Conservation (phyloP, 2,113 vertebrate genomes). For the Machaerirhynchus nigripectus region DNA sequence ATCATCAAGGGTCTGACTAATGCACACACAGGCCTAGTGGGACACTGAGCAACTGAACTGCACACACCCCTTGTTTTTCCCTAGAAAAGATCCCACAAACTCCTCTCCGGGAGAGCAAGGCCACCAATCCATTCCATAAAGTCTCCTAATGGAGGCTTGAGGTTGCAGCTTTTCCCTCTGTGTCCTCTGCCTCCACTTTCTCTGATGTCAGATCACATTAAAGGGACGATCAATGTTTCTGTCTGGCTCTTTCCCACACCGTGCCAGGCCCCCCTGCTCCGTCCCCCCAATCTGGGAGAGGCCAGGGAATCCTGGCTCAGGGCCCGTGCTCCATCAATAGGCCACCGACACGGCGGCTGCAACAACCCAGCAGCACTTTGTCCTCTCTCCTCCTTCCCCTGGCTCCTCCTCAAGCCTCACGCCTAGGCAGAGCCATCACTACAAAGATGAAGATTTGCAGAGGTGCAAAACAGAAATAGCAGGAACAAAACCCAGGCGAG, state of each 20-base stretch:
- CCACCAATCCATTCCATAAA: background rate
- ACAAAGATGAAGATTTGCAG: slow-evolving; percentile 1
- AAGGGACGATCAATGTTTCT: slow-evolving; percentile 62
- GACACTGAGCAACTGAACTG: background rate
- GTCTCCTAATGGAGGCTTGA: slow-evolving; percentile 6
- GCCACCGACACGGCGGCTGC: background rate
- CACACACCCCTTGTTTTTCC: background rate
- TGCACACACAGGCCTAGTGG: background rate
- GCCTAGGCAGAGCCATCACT: background rate
- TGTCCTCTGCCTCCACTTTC: slow-evolving; percentile 48
- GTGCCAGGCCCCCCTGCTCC: background rate
- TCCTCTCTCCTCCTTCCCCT: background rate
- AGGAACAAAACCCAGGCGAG: background rate
- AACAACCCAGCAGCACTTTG: background rate
- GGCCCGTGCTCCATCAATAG: slow-evolving; percentile 26
- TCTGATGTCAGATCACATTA: slow-evolving; percentile 48
- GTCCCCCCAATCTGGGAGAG: background rate
- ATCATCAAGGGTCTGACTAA: background rate
- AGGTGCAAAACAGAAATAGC: slow-evolving; percentile 1
- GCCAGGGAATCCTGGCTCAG: background rate
- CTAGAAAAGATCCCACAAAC: slow-evolving; percentile 7
- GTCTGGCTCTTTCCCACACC: slow-evolving; percentile 29
- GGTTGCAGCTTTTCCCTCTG: slow-evolving; percentile 30
- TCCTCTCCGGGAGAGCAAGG: background rate
- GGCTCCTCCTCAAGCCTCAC: slow-evolving; percentile 8